Conservation (phyloP, 2,113 vertebrate genomes). For the Centrocercus urophasianus region DNA sequence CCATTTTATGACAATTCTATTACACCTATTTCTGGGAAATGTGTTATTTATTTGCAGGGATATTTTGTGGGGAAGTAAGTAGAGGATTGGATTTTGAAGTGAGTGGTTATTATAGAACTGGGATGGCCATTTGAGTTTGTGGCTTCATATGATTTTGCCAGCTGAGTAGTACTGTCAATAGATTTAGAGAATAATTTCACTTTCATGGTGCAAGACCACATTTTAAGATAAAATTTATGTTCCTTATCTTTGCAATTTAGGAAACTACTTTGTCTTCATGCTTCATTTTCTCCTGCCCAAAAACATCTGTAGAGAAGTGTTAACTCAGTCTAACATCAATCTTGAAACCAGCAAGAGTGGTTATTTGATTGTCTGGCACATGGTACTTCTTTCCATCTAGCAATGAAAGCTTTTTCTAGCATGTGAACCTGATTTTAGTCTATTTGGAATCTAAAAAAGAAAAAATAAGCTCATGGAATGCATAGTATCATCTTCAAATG, state of each 20-base stretch:
- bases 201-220: background rate
- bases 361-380: background rate
- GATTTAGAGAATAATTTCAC: constrained; percentile 13
- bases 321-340: background rate
- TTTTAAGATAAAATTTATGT: constrained; percentile 1
- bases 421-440: background rate
- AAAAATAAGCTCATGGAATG: background rate
- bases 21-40: constrained; percentile 58
- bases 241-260: background rate
- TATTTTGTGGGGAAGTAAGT: constrained; percentile 31
- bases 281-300: background rate
- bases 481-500: background rate
- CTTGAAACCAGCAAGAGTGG: background rate
- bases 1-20: constrained; percentile 71
- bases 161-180: background rate
- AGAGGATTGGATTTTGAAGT: constrained; percentile 52
- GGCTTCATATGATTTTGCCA: background rate
- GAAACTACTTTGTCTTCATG: background rate
- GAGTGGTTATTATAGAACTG: constrained; percentile 13
- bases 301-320: background rate
- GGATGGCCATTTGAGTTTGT: constrained; percentile 5
- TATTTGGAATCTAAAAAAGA: background rate
- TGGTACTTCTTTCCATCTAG: background rate
- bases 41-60: constrained; percentile 34
- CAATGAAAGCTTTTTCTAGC: background rate